Percentiles rank a stretch among this genome's conserved stretches.
Conservation (phyloP, 1,140 invertebrate species). For the Drosophila bocqueti region DNA sequence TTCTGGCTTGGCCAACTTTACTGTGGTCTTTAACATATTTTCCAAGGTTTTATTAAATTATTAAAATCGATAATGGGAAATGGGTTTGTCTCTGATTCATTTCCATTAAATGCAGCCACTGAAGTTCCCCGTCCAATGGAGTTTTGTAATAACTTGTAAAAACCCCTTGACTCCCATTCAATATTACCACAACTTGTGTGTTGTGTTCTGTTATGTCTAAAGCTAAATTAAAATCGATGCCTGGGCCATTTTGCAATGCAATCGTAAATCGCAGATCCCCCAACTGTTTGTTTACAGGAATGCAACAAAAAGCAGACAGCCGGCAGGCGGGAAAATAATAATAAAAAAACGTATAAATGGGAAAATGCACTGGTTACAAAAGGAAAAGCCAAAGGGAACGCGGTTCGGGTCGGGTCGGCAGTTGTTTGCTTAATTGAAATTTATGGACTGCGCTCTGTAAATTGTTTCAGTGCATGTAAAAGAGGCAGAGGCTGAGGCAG, state of each 20-base stretch:
- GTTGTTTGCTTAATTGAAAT: conserved; percentile 71
- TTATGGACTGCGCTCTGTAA: conserved; percentile 68
- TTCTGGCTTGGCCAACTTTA: no score
- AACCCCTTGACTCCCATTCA: conserved; percentile 1
- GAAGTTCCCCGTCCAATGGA: not conserved
- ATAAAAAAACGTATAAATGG: conserved; percentile 30
- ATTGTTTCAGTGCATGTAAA: conserved; percentile 32
- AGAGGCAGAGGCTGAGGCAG: not conserved
- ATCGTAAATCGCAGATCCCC: conserved; percentile 31
- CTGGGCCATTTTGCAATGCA: conserved; percentile 9
- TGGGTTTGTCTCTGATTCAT: not conserved
- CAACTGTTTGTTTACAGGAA: conserved; percentile 24
- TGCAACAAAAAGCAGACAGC: conserved; percentile 28
- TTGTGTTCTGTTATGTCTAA: not conserved
- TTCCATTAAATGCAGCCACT: not conserved
- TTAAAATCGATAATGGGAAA: not conserved
- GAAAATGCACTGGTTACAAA: conserved; percentile 21
- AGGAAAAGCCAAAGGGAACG: conserved; percentile 19
- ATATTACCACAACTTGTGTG: conserved; percentile 16
- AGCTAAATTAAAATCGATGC: conserved; percentile 34
- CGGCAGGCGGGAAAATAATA: conserved; percentile 22
- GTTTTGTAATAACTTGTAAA: conserved; percentile 17
- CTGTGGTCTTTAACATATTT: no score
- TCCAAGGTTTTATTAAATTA: not conserved
- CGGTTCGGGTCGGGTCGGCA: conserved; percentile 12